Base-by-base conservation (phyloP, 2,113 vertebrate species). In the Solea solea region DNA sequence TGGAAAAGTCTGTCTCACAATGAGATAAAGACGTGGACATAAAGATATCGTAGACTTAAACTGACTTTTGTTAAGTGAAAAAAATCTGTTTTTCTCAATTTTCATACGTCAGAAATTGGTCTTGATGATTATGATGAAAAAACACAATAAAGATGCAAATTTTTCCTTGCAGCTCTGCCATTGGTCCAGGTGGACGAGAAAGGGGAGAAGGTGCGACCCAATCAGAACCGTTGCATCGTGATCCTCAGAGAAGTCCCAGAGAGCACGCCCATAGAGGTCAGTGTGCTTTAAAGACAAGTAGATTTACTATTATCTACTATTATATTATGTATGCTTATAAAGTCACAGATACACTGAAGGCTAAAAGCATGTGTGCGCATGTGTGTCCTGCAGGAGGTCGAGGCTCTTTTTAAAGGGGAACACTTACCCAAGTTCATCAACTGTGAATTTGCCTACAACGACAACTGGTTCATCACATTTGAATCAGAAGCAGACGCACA, bases 381-480 rank as follows among this genome's bases (percentile, higher is more conserved):
- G 64, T 70, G 28, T 72, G 9, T 80, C 58, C 71, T 66, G 2
- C 86, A 99, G 98, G 98, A 99, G 90, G 98, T 99, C n/a, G 97
- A 99, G 92, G 94, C 95, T 70, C 95, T 99, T 65, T 99, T 99
- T 87, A 98, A 96, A 92, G 95, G 97, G 83, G 96, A 98, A 72
- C 96, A 98, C 85, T 93, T 98, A 83, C 97, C 97, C 55, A 98
- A 95, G 87, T 99, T 99, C 84, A 96, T 99, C 89, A 97, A 97
- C 93, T 99, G 97, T 95, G 98, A 99, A 92, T 99, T 99, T 94
- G 96, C 98, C 87, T 98, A 99, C 92, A 99, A 99, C 41, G 97
- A 98, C 90, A 99, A 97, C 91, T 99, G 97, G 97, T 99, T 98
- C 92, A 98, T 99, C 91, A 99, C 98, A 1, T 99, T 99, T 93